Evolutionary conservation across 2,888 invertebrate species (phyloP).

Genomic region (Heliconius erato): DNA sequence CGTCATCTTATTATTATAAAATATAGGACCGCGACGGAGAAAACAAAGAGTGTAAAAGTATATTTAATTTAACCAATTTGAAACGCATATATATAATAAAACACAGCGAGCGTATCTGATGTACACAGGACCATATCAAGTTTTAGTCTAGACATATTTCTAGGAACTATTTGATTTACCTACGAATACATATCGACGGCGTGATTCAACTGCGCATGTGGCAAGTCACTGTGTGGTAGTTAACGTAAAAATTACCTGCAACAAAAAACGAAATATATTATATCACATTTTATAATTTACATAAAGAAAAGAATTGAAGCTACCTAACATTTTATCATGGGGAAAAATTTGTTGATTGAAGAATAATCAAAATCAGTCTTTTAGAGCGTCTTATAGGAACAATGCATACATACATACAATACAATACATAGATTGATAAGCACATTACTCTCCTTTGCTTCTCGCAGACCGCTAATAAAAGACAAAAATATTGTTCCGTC

Average conservation of each 20-base stretch:
- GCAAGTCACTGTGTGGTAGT: neutral
- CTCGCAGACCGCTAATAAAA: no score
- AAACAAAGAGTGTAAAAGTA: neutral
- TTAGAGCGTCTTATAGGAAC: no score
- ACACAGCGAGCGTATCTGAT: neutral
- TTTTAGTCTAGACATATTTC: conserved; percentile 33
- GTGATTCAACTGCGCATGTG: conserved; percentile 2
- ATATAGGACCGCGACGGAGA: neutral
- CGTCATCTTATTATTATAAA: no score
- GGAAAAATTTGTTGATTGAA: no score
- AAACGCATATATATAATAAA: neutral
- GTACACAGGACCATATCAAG: conserved; percentile 1
- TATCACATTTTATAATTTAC: neutral
- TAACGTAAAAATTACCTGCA: conserved; percentile 40
- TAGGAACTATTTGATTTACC: conserved; percentile 28
- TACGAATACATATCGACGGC: neutral
- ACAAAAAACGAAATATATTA: conserved; percentile 23
- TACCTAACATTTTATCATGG: neutral
- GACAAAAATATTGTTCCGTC: no score
- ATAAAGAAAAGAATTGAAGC: neutral
- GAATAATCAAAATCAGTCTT: no score
- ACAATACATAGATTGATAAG: no score
- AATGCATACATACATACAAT: no score
- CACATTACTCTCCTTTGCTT: no score
- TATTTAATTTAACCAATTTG: neutral